A percentile compares a stretch with the other conserved stretches of the same genome.
These are phyloP conservation scores for Tryphoninae sp. DNA, from an alignment of 2,888 invertebrate species.

Conservation along the genomic window DNA sequence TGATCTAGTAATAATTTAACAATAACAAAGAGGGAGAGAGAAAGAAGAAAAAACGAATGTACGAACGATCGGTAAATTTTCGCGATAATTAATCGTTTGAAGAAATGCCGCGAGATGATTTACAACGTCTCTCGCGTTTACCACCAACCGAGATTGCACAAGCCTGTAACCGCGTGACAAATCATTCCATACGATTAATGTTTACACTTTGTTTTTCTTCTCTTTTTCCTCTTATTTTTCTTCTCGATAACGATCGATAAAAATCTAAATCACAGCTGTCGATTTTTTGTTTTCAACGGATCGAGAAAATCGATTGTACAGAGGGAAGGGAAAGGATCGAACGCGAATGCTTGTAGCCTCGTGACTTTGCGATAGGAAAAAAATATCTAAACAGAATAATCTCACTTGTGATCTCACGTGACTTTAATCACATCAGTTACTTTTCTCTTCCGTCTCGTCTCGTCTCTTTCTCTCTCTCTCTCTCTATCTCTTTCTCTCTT, in stretches of 20 bases:
- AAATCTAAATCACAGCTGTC: no score
- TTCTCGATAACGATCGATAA: slow-evolving; percentile 32
- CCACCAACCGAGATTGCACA: no score
- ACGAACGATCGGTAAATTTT: slow-evolving; percentile 26
- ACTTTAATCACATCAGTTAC: slow-evolving; percentile 7
- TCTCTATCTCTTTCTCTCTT: no score
- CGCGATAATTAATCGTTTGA: background rate
- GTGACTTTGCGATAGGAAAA: background rate
- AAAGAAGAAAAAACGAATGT: background rate
- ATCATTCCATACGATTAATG: no score
- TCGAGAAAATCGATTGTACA: no score
- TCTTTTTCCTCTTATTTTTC: slow-evolving; percentile 10
- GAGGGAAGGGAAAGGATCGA: slow-evolving; percentile 25
- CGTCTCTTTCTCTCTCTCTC: background rate
- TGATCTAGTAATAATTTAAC: background rate
- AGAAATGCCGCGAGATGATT: no score
- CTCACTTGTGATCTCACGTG: slow-evolving; percentile 23
- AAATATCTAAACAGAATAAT: background rate
- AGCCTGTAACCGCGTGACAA: no score
- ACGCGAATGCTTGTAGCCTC: background rate
- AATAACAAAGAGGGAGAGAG: background rate
- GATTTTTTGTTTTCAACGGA: no score
- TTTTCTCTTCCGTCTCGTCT: background rate
- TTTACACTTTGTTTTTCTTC: no score
- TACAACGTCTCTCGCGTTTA: no score